Base-by-base conservation (phyloP, 2,797 vertebrate species). In the Rhadinocentrus ornatus region DNA sequence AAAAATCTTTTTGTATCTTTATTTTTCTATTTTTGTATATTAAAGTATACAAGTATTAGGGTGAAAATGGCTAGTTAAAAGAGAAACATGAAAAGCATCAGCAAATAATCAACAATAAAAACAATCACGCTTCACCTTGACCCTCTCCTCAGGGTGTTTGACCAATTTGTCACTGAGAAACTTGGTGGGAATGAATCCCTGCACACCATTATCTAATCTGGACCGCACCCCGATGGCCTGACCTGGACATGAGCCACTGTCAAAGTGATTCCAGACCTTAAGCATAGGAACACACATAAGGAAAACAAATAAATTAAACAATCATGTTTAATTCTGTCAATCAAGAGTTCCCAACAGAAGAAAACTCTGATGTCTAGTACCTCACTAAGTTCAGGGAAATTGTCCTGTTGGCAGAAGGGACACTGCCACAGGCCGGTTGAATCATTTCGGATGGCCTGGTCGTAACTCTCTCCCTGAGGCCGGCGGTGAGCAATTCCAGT, bases 251-350 rank as follows among this genome's bases (percentile, higher is more conserved):
- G 98, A 99, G 37, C 98, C 98, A 0, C 98, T 99, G 89, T 99
- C 98, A 83, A 99, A 99, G 88, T 99, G 98, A 90, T 99, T 99
- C 98, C 98, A 99, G 70, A 99, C 98, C 98, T 99, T 75, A 26
- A 88, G 41, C 8, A 46, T 27, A 41, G 35, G 73, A 31, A 70
- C 41, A 80, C 64, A 59, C 12, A 41, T 16, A 20, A 0, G 18
- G 12, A 48, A 39, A 22, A 22, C 4, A 56, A 44, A 48, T 34
- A 13, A n/a, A 5, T 66, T 35, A 69, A 46, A 24, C 60, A 0
- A 66, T 22, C 0, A 70, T 1, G 2, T 60, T 76, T 37, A 37
- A 20, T 39, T 9, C 26, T 29, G 4, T 46, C 18, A 59, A 24
- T 34, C 3, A 16, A 48, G 4, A 26, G 8, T 50, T 60, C 66